phyloP scores from a whole-genome alignment of 92 coral and sea anemone genomes.

The Chrysogorgia sp. region DNA sequence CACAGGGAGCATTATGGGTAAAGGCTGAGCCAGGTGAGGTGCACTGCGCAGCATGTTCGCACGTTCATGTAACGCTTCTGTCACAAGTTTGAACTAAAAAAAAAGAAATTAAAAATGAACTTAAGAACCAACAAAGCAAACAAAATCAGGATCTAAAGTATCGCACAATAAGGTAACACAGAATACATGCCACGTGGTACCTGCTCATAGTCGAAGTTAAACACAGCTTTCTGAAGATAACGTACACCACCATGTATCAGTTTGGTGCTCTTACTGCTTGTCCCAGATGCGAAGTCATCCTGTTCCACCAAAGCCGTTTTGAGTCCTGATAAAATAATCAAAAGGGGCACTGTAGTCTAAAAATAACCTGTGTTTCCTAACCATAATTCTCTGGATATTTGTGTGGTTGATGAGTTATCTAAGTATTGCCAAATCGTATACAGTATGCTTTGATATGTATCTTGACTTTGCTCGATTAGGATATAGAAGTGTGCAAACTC shows the following conservation, averaged over 20 bases:
- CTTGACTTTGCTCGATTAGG: no score
- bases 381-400: not conserved
- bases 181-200: slow-evolving; percentile 44
- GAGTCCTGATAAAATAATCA: slow-evolving; percentile 58
- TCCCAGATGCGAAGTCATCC: slow-evolving; percentile 91
- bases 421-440: not conserved
- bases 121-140: not conserved
- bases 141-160: not conserved
- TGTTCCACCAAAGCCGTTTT: slow-evolving; percentile 91
- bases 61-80: slow-evolving; percentile 96
- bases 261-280: slow-evolving; percentile 97
- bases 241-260: slow-evolving; percentile 98
- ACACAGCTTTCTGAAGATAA: slow-evolving; percentile 92
- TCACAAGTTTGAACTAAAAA: slow-evolving; percentile 88
- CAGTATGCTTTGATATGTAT: no score
- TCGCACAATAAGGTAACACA: not conserved
- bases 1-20: slow-evolving; percentile 96
- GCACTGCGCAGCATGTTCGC: slow-evolving; percentile 93
- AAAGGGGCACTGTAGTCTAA: not conserved
- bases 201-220: slow-evolving; percentile 90
- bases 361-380: no score
- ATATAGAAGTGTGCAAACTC: no score
- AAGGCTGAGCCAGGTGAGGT: slow-evolving; percentile 85
- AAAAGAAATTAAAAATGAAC: not conserved
- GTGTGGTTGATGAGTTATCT: not conserved